Conservation (phyloP, 2,888 invertebrate genomes). For the Dynastes grantii region DNA sequence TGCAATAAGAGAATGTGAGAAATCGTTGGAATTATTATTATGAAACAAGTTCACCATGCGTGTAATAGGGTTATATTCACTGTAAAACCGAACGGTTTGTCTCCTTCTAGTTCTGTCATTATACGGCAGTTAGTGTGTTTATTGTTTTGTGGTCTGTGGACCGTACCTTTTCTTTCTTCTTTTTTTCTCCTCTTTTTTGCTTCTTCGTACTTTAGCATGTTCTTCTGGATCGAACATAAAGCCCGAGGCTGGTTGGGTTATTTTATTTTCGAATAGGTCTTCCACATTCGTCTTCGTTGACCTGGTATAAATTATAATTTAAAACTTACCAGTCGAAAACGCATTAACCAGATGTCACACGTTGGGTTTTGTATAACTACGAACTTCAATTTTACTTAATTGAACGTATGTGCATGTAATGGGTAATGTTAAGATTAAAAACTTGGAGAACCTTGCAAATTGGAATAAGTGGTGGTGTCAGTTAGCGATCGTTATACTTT, state of each 20-base stretch:
- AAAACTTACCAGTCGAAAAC: conserved; percentile 32
- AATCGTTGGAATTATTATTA: conserved; percentile 11
- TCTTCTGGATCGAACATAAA: conserved; percentile 10
- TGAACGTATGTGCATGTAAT: conserved; percentile 12
- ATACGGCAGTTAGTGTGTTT: conserved; percentile 39
- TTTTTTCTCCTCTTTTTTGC: background rate
- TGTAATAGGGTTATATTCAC: conserved; percentile 32
- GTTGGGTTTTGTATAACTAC: background rate
- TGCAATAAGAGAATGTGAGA: conserved; percentile 36
- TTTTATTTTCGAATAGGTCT: conserved; percentile 32
- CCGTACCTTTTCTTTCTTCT: background rate
- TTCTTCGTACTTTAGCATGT: conserved; percentile 1
- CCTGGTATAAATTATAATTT: conserved; percentile 43
- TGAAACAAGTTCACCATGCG: conserved; percentile 25
- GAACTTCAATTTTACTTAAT: conserved; percentile 5
- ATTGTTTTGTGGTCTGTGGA: conserved; percentile 40
- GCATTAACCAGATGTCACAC: conserved; percentile 45
- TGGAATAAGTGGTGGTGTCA: no score
- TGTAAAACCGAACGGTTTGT: conserved; percentile 28
- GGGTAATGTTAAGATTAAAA: background rate
- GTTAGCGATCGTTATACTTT: no score
- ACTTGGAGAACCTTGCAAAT: no score
- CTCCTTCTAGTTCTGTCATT: conserved; percentile 37
- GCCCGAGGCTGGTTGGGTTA: conserved; percentile 28
- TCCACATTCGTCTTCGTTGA: conserved; percentile 32